Evolutionary conservation across 1,140 invertebrate genomes (phyloP), one percentile per base, ranked within the genome.

Genomic region (Dolichoris vasculosae): DNA sequence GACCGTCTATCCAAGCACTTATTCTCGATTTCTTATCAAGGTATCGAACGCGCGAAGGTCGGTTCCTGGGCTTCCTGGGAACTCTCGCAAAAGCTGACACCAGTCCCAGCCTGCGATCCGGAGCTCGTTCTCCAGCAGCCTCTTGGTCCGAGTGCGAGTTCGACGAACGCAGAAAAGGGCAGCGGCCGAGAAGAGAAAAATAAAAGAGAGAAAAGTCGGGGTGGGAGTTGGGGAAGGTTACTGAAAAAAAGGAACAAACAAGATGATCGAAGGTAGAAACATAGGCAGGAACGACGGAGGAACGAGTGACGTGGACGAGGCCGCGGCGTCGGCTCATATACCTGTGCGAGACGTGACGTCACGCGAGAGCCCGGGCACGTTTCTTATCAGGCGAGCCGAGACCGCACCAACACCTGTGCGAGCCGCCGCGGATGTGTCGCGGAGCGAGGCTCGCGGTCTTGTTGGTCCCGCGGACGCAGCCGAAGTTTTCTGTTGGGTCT

Each of bases 251-350:
- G 55, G 13, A 80, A 17, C 77, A 73, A 51, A 48, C 59, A 15
- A 83, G 64, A 26, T 46, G 30, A 38, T 38, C 35, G 55, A 43
- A n/a, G 67, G n/a, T 17, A n/a, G 13, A 40, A 30, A 38, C 89
- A 88, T 30, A 23, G n/a, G 88, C 40, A 90, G 90, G 48, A 30
- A 80, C 87, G 88, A 67, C 87, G 85, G 86, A 88, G 88, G 89
- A 91, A 92, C 89, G 89, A 93, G 90, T 93, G 92, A 93, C 92
- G 92, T 93, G 92, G 91, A 92, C 86, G 88, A 88, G 86, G 88
- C 89, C 87, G 88, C 85, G 67, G 89, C 89, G 85, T 89, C 90
- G 90, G 89, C 91, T 93, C 90, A 93, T 93, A 93, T 93, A 93
- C 92, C 92, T 91, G 90, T 85, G 89, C 89, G 88, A 89, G 88